Evolutionary conservation across 2,888 invertebrate genomes (phyloP).

Genomic region (Linnaemya tessellans): DNA sequence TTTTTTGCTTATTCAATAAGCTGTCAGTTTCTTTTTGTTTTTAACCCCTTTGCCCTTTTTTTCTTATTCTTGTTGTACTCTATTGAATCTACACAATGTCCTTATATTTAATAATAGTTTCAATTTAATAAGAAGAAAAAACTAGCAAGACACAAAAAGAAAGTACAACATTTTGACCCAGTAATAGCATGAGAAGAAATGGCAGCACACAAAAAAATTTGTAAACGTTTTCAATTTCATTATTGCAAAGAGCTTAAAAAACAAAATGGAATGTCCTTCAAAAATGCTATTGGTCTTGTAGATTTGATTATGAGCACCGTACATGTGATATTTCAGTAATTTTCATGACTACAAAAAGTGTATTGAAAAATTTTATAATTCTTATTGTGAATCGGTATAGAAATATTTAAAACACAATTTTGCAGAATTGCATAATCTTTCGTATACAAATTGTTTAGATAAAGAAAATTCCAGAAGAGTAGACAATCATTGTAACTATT

Average conservation of each 20-base stretch:
- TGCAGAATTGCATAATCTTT: too few species aligned
- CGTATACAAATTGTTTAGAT: too few species aligned
- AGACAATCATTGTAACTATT: too few species aligned
- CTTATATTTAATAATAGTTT: conserved; percentile 59
- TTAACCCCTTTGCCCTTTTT: conserved; percentile 5
- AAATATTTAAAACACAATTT: too few species aligned
- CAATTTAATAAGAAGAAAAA: conserved; percentile 21
- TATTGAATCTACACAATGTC: conserved; percentile 28
- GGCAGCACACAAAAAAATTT: conserved; percentile 31
- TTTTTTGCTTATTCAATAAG: conserved; percentile 29
- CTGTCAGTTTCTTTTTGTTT: conserved; percentile 17
- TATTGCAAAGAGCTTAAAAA: conserved; percentile 43
- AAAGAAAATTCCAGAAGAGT: too few species aligned
- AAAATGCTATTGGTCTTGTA: conserved; percentile 47
- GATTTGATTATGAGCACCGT: neutral
- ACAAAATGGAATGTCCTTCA: conserved; percentile 64
- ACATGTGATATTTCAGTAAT: neutral
- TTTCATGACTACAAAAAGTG: neutral
- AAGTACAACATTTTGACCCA: conserved; percentile 56
- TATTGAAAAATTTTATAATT: too few species aligned
- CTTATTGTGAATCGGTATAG: too few species aligned
- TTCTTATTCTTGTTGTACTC: neutral
- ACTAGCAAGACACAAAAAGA: conserved; percentile 16
- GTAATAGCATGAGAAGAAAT: conserved; percentile 19
- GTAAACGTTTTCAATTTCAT: conserved; percentile 71